Evolutionary conservation across 2,113 vertebrate species (phyloP), one percentile per base, ranked within the genome.

Genomic region (Aspidoscelis tigris): DNA sequence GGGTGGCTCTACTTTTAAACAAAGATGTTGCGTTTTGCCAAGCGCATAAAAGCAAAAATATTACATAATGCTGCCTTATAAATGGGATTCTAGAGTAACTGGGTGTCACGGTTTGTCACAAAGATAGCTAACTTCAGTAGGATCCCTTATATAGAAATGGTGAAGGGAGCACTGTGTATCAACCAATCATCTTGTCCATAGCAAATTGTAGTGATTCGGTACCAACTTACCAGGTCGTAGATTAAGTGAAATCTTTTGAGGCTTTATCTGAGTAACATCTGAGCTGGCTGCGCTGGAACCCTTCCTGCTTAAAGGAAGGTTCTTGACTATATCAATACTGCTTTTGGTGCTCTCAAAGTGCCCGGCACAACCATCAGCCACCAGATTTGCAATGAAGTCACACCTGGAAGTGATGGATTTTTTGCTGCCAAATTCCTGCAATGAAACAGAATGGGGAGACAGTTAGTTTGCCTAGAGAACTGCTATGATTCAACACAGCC

Each of bases 221-320:
- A 68, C 3, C 72, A 5, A 91, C 83, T 95, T 91, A 99, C 99
- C 98, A 0, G 99, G 98, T 47, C 98, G 94, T 71, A 99, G 95
- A 88, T 92, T 97, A 84, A 99, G 87, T 0, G 97, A 91, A 0
- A 99, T 92, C 80, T 97, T 96, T 95, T 99, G 99, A 0, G 99
- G 99, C 0, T 87, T 96, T 84, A 99, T 97, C 95, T 99, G 98
- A 0, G 98, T 97, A 58, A 98, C 96, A 0, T 98, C 96, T 0
- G 95, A 92, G 86, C 96, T 96, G 0, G 81, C 83, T 0, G 92
- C 84, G 6, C 96, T 94, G 0, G 97, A 97, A 5, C 97, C 97
- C 89, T 98, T 98, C 73, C 93, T 97, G 91, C 98, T 99, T 89
- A 99, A 94, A 0, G 97, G 96, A 71, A 92, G 5, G 44, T 93